A percentile compares a stretch with the other conserved stretches of the same genome.
Evolutionary conservation across 2,888 invertebrate genomes (phyloP).

Genomic region (Drosophila diplacantha): DNA sequence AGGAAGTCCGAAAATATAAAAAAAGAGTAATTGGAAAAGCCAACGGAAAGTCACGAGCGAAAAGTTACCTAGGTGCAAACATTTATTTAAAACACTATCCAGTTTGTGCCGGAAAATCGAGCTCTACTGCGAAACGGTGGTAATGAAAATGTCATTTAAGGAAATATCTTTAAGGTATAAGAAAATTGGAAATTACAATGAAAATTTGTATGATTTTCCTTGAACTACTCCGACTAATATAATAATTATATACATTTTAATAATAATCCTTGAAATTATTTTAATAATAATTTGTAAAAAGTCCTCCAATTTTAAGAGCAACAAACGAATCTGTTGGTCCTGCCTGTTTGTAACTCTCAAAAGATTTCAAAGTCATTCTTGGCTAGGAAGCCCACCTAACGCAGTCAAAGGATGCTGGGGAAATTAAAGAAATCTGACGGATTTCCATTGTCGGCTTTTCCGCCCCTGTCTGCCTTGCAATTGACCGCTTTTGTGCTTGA

Average conservation of each 20-base stretch:
- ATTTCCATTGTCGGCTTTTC: conserved; percentile 40
- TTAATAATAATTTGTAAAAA: not conserved
- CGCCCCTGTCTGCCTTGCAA: conserved; percentile 25
- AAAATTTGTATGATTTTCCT: not conserved
- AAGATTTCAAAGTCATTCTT: not conserved
- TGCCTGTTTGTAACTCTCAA: not conserved
- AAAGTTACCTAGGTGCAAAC: conserved; percentile 9
- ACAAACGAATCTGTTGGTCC: not conserved
- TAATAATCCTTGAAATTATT: too few species aligned
- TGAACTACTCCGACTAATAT: too few species aligned
- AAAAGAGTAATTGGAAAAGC: conserved; percentile 18
- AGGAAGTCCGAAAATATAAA: conserved; percentile 19
- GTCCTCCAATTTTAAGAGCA: not conserved
- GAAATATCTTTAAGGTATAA: not conserved
- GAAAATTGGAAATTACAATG: not conserved
- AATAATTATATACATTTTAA: not conserved
- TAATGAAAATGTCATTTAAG: too few species aligned
- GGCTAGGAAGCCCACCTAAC: conserved; percentile 4
- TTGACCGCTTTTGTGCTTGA: conserved; percentile 33
- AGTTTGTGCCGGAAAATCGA: not conserved
- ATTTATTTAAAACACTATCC: not conserved
- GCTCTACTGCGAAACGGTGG: not conserved
- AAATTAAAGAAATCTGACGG: conserved; percentile 42
- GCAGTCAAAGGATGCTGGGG: conserved; percentile 18
- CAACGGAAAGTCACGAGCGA: conserved; percentile 3